A percentile compares a stretch with the other conserved stretches of the same genome.
These are phyloP conservation scores for Clarias gariepinus DNA, from an alignment of 2,113 vertebrate genomes.

Conservation along the genomic window DNA sequence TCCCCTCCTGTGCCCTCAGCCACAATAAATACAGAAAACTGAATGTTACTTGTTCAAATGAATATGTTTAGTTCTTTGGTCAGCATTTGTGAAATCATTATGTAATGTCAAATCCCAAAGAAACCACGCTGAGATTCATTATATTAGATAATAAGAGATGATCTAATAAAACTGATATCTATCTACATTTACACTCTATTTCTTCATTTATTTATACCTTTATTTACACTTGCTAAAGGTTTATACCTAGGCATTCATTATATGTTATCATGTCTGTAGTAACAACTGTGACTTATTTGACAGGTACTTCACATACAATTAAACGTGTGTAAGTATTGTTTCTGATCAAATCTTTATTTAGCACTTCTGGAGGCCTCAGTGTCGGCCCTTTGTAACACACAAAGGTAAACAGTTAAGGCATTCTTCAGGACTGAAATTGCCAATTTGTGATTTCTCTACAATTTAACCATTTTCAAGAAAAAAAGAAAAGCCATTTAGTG, in stretches of 20 bases:
- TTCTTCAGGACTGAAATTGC: not conserved
- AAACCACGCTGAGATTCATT: constrained; percentile 12
- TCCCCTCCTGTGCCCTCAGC: no score
- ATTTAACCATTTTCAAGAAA: not conserved
- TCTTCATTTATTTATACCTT: not conserved
- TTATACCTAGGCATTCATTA: not conserved
- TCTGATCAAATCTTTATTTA: not conserved
- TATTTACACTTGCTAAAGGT: no score
- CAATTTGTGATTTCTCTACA: not conserved
- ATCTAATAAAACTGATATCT: constrained; percentile 33
- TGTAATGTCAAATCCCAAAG: constrained; percentile 43
- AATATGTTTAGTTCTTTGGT: constrained; percentile 19
- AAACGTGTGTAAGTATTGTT: not conserved
- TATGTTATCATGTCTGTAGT: not conserved
- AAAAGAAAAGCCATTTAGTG: not conserved
- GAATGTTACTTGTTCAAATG: not conserved
- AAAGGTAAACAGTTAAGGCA: no score
- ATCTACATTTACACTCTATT: constrained; percentile 11
- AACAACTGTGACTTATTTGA: not conserved
- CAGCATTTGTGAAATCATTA: constrained; percentile 34
- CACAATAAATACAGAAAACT: not conserved
- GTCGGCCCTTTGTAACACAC: not conserved
- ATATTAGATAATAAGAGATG: constrained; percentile 31
- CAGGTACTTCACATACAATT: not conserved
- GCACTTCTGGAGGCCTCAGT: not conserved